Evolutionary conservation across 2,888 invertebrate species (phyloP).

Genomic region (Pharmacophagus antenor): DNA sequence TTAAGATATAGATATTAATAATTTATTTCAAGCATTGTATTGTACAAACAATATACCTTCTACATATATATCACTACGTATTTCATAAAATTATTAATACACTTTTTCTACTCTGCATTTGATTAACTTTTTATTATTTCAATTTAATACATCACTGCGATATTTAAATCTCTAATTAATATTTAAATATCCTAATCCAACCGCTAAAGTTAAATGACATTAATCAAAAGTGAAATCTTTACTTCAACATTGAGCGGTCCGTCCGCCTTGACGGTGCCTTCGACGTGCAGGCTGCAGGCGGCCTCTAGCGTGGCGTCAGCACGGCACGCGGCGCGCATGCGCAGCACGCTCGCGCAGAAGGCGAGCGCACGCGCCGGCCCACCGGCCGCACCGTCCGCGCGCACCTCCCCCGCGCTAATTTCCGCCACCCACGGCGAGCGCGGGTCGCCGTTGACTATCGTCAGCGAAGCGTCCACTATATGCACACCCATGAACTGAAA

Average conservation of each 20-base stretch:
- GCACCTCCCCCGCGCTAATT: constrained; percentile 84
- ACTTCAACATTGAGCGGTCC: constrained; percentile 93
- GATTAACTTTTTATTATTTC: too few species aligned
- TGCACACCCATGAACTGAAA: constrained; percentile 92
- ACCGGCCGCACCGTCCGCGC: constrained; percentile 87
- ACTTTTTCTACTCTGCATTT: too few species aligned
- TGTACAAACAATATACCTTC: too few species aligned
- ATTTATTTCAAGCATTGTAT: too few species aligned
- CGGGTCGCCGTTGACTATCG: constrained; percentile 59
- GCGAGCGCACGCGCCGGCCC: constrained; percentile 85
- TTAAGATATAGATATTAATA: too few species aligned
- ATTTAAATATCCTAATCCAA: too few species aligned
- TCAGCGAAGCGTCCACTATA: constrained; percentile 85
- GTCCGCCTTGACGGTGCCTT: constrained; percentile 89
- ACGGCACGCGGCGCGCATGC: constrained; percentile 77
- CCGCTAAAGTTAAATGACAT: too few species aligned
- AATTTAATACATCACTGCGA: too few species aligned
- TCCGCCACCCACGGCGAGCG: constrained; percentile 86
- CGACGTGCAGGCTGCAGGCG: constrained; percentile 86
- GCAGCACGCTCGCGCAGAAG: constrained; percentile 86
- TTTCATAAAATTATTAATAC: too few species aligned
- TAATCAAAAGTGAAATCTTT: neutral
- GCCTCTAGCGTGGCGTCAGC: constrained; percentile 86
- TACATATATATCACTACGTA: too few species aligned
- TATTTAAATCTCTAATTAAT: too few species aligned